Conservation (phyloP, 2,797 vertebrate genomes). For the Danio choprae region DNA sequence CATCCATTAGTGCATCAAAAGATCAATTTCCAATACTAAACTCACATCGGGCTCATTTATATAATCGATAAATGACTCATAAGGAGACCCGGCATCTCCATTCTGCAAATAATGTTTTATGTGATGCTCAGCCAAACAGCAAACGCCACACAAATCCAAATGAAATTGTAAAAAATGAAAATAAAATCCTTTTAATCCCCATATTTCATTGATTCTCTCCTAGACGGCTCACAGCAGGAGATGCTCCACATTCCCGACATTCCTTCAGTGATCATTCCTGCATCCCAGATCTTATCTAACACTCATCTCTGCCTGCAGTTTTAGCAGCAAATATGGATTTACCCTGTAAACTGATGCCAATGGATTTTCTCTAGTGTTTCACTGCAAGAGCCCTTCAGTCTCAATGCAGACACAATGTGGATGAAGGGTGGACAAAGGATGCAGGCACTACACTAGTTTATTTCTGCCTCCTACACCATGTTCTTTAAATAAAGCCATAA, state of each 20-base stretch:
- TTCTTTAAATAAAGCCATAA: not conserved
- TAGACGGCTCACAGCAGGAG: not conserved
- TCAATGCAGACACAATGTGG: slow-evolving; percentile 59
- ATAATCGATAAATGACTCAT: not conserved
- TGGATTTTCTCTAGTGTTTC: slow-evolving; percentile 67
- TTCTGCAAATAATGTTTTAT: not conserved
- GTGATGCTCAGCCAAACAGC: not conserved
- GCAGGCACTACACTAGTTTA: slow-evolving; percentile 8
- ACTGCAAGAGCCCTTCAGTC: slow-evolving; percentile 57
- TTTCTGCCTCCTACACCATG: not conserved
- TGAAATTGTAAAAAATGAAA: not conserved
- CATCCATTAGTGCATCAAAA: not conserved
- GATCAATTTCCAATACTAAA: not conserved
- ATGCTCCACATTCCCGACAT: slow-evolving; percentile 39
- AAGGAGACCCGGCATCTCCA: not conserved
- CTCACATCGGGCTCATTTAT: not conserved
- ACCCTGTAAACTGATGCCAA: slow-evolving; percentile 62
- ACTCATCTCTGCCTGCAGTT: slow-evolving; percentile 30
- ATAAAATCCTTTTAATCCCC: too few relatives aligned
- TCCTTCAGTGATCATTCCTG: slow-evolving; percentile 28
- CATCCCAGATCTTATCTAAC: slow-evolving; percentile 6
- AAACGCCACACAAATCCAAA: not conserved
- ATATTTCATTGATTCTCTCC: not conserved
- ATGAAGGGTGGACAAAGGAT: slow-evolving; percentile 49
- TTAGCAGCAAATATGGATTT: slow-evolving; percentile 56